phyloP scores from a whole-genome alignment of 2,113 vertebrate species.

The Halichoerus grypus region DNA sequence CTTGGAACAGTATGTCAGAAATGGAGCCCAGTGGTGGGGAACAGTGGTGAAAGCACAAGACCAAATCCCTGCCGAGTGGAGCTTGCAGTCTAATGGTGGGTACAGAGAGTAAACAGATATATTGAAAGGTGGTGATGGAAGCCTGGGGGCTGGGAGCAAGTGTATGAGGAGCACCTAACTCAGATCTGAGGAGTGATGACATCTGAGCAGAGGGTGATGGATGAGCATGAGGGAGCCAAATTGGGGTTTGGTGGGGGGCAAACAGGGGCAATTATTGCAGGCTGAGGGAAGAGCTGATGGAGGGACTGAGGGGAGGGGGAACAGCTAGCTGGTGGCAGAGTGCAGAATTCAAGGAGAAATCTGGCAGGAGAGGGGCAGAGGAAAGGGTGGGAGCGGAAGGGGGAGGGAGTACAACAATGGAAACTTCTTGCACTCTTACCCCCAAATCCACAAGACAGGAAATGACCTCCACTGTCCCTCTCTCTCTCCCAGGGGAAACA shows the following conservation, averaged over 20 bases:
- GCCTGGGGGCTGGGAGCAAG: rapidly evolving
- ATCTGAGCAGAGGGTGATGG: background rate
- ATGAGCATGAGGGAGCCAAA: background rate
- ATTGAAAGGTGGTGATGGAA: background rate
- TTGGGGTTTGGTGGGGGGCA: background rate
- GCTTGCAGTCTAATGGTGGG: background rate
- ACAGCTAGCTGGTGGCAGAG: background rate
- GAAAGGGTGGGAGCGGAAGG: background rate
- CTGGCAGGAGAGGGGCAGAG: background rate
- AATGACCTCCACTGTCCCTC: background rate
- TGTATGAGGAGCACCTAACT: rapidly evolving
- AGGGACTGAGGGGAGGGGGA: background rate
- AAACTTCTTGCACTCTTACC: background rate
- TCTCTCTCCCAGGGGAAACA: background rate
- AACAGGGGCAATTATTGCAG: background rate
- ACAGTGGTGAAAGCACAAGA: background rate
- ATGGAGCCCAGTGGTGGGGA: background rate
- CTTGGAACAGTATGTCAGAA: background rate
- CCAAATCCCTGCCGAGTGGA: background rate
- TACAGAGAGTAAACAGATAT: background rate
- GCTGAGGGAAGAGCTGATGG: background rate
- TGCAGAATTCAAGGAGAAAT: background rate
- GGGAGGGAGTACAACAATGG: no score
- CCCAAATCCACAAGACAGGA: background rate
- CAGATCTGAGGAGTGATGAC: rapidly evolving